phyloP scores from a whole-genome alignment of 2,113 vertebrate species.

The Gnathonemus echidnorhynchus region DNA sequence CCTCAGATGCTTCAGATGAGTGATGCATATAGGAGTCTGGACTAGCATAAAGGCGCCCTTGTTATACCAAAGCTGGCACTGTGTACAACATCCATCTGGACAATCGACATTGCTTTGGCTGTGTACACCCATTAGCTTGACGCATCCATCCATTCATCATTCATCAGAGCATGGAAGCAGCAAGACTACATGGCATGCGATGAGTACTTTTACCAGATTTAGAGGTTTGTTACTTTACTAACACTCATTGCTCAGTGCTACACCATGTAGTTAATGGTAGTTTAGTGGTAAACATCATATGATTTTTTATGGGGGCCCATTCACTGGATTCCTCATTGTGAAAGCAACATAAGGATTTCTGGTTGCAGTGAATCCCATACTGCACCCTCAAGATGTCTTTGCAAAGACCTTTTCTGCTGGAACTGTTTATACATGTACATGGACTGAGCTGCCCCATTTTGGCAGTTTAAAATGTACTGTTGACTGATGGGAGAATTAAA shows the following conservation, averaged over 20 bases:
- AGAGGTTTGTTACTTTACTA: background rate
- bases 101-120: background rate
- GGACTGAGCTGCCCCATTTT: background rate
- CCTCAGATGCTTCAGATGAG: constrained; percentile 32
- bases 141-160: background rate
- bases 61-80: background rate
- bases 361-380: background rate
- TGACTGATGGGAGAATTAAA: background rate
- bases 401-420: background rate
- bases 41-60: background rate
- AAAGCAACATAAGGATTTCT: background rate
- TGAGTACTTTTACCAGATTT: background rate
- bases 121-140: background rate
- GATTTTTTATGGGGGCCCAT: background rate
- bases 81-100: background rate
- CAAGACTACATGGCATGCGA: background rate
- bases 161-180: background rate
- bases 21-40: background rate
- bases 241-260: background rate
- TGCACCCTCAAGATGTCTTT: background rate
- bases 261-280: background rate
- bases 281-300: background rate
- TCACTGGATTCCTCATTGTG: background rate
- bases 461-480: background rate
- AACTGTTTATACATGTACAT: background rate